These are phyloP conservation scores for Epizoanthus rinbou DNA, from an alignment of 92 coral and sea anemone species.

Conservation along the genomic window DNA sequence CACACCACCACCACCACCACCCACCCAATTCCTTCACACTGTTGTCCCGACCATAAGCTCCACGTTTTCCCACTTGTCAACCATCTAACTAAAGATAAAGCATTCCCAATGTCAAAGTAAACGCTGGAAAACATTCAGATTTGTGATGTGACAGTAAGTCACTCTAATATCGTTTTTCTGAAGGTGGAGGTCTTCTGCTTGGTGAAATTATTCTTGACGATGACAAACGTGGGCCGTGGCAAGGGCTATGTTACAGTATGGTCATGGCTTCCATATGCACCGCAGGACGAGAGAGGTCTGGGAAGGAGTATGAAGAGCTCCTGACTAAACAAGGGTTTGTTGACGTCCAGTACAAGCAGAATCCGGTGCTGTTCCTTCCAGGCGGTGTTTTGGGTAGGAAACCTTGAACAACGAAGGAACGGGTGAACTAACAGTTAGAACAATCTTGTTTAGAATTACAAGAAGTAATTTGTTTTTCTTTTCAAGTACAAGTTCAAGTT, in stretches of 20 bases:
- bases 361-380: neutral
- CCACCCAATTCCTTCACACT: too few relatives aligned
- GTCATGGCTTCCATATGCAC: neutral
- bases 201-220: conserved; percentile 2
- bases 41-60: too few relatives aligned
- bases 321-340: neutral
- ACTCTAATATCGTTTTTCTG: neutral
- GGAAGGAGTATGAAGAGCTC: neutral
- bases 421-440: neutral
- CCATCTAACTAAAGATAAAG: too few relatives aligned
- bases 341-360: neutral
- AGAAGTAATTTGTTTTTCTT: too few relatives aligned
- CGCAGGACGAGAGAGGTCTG: conserved; percentile 10
- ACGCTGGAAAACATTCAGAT: too few relatives aligned
- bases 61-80: too few relatives aligned
- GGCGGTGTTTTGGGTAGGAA: neutral
- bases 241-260: neutral
- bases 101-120: too few relatives aligned
- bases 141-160: too few relatives aligned
- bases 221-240: conserved; percentile 2
- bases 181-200: conserved; percentile 9
- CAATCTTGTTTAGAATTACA: too few relatives aligned
- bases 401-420: neutral
- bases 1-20: too few relatives aligned
- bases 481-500: too few relatives aligned